Percentiles rank a stretch among this genome's conserved stretches.
These are phyloP conservation scores for Trididemnum clinides DNA, from an alignment of 23 tunicate genomes.

Conservation along the genomic window DNA sequence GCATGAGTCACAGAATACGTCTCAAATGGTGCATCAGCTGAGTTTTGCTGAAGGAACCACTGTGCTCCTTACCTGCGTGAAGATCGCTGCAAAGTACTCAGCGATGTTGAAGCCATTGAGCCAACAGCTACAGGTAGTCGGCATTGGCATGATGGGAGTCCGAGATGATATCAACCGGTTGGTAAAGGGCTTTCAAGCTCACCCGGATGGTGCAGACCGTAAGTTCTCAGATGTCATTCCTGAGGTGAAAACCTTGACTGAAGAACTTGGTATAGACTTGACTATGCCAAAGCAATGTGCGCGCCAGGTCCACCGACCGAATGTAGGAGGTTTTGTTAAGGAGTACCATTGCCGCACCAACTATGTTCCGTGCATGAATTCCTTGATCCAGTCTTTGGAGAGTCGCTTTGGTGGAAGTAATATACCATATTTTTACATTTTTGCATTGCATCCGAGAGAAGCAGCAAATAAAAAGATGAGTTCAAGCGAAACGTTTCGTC, in stretches of 20 bases:
- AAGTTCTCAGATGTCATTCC: slow-evolving; percentile 8
- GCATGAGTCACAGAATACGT: too few species aligned
- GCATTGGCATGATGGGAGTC: too few species aligned
- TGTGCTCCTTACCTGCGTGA: background rate
- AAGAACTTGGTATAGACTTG: slow-evolving; percentile 9
- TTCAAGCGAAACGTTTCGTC: background rate
- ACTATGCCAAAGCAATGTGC: too few species aligned
- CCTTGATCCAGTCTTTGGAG: too few species aligned
- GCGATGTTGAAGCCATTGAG: background rate
- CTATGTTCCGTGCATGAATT: too few species aligned
- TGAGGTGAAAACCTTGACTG: slow-evolving; percentile 8
- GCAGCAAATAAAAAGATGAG: background rate
- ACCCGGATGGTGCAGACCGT: background rate
- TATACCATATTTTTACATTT: background rate
- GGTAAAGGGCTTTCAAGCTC: slow-evolving; percentile 1
- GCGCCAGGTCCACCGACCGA: too few species aligned
- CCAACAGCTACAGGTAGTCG: too few species aligned
- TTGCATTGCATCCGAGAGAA: background rate
- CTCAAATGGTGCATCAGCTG: too few species aligned
- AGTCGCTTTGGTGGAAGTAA: background rate
- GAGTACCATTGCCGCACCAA: too few species aligned
- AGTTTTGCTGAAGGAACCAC: too few species aligned
- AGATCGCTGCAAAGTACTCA: background rate
- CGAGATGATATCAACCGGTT: too few species aligned
- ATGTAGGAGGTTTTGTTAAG: too few species aligned